These are phyloP conservation scores for Polymixis lichenea DNA, from an alignment of 2,888 invertebrate species.

Conservation along the genomic window DNA sequence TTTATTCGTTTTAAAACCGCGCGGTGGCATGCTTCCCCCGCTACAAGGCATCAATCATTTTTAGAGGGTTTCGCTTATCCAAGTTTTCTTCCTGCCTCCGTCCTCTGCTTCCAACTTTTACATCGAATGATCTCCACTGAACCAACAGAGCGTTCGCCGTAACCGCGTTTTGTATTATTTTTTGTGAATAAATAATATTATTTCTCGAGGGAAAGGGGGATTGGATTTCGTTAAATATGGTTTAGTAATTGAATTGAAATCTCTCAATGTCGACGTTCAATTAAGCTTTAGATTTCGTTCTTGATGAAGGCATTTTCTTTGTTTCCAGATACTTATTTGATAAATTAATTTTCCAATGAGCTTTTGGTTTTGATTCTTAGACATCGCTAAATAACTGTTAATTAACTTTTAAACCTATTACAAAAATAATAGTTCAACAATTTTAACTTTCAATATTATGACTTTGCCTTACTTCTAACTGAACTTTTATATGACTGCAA, in stretches of 20 bases:
- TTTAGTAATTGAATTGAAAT: conserved; percentile 91
- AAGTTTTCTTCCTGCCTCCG: conserved; percentile 88
- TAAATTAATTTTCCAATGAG: conserved; percentile 80
- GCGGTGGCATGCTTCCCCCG: conserved; percentile 80
- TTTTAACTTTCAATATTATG: neutral
- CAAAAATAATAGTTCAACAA: neutral
- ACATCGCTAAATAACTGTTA: neutral
- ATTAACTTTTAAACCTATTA: neutral
- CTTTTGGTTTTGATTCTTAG: conserved; percentile 59
- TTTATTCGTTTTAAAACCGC: conserved; percentile 89
- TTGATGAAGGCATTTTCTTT: conserved; percentile 87
- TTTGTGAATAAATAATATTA: conserved; percentile 91
- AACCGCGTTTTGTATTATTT: conserved; percentile 90
- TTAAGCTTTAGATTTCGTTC: conserved; percentile 88
- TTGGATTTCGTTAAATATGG: conserved; percentile 91
- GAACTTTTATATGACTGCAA: neutral
- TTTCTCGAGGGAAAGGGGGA: conserved; percentile 89
- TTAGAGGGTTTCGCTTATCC: conserved; percentile 91
- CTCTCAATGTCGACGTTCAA: conserved; percentile 91
- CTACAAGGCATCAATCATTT: conserved; percentile 89
- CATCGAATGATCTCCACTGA: conserved; percentile 89
- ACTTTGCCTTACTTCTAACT: too few relatives aligned
- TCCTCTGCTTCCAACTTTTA: conserved; percentile 86
- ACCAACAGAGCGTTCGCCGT: conserved; percentile 88
- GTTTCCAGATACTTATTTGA: conserved; percentile 80